Conservation (phyloP, 2,113 vertebrate species). For the Chloebia gouldiae region DNA sequence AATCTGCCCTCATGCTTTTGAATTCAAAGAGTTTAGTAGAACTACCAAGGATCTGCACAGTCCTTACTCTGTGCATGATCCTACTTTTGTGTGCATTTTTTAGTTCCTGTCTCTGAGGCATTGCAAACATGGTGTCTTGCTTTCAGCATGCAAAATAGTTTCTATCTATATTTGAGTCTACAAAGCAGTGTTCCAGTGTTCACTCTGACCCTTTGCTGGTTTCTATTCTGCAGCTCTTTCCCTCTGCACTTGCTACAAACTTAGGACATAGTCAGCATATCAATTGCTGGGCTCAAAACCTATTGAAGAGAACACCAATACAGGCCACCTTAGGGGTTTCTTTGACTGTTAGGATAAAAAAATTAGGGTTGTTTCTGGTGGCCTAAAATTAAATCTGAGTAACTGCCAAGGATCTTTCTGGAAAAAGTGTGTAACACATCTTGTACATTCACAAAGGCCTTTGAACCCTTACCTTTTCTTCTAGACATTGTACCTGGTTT, state of each 20-base stretch:
- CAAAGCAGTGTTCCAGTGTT: neutral
- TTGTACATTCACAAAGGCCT: neutral
- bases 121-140: neutral
- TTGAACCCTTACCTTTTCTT: neutral
- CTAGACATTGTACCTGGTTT: neutral
- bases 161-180: neutral
- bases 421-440: neutral
- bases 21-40: neutral
- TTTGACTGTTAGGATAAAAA: neutral
- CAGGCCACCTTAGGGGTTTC: fast-evolving
- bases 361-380: neutral
- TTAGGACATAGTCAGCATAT: neutral
- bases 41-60: neutral
- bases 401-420: neutral
- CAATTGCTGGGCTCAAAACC: neutral
- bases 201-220: neutral
- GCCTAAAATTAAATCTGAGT: neutral
- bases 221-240: neutral
- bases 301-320: neutral
- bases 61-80: neutral
- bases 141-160: neutral
- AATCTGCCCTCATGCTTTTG: neutral
- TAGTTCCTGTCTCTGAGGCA: neutral
- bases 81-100: neutral
- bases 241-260: neutral